phyloP scores from a whole-genome alignment of 2,888 invertebrate species.

The Pocota personata region DNA sequence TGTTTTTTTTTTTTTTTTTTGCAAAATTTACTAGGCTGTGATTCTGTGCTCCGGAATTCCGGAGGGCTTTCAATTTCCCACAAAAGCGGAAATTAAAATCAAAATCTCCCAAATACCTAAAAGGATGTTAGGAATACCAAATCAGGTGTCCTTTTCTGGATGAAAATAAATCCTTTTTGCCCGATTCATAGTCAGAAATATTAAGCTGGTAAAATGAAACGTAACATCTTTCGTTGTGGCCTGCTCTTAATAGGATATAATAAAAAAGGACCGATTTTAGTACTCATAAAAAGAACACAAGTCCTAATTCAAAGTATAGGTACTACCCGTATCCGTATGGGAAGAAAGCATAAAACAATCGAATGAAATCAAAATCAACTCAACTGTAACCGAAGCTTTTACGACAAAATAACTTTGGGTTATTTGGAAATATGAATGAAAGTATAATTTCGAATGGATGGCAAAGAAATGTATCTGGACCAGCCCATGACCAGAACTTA shows the following conservation, averaged over 20 bases:
- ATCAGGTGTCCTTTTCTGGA: slow-evolving; percentile 24
- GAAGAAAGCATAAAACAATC: slow-evolving; percentile 14
- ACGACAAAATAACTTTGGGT: slow-evolving; percentile 13
- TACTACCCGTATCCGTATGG: too few species aligned
- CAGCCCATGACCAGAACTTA: not conserved
- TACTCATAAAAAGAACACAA: slow-evolving; percentile 11
- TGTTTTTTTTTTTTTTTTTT: too few species aligned
- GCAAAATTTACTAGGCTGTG: not conserved
- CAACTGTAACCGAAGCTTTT: slow-evolving; percentile 31
- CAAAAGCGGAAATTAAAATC: slow-evolving; percentile 44
- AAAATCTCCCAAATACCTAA: slow-evolving; percentile 15
- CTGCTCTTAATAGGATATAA: slow-evolving; percentile 24
- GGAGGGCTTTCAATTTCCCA: slow-evolving; percentile 19
- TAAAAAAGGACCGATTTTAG: slow-evolving; percentile 41
- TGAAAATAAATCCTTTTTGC: slow-evolving; percentile 21
- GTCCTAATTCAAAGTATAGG: slow-evolving; percentile 1
- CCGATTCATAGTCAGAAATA: not conserved
- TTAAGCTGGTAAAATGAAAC: not conserved
- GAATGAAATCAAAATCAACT: slow-evolving; percentile 22
- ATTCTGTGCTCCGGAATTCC: slow-evolving; percentile 10
- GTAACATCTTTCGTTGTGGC: not conserved
- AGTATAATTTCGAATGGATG: not conserved
- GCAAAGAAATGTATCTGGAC: not conserved
- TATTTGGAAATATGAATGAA: slow-evolving; percentile 9
- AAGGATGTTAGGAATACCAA: slow-evolving; percentile 18